phyloP scores from a whole-genome alignment of 92 coral and sea anemone species.

The Zoanthus sansibaricus region DNA sequence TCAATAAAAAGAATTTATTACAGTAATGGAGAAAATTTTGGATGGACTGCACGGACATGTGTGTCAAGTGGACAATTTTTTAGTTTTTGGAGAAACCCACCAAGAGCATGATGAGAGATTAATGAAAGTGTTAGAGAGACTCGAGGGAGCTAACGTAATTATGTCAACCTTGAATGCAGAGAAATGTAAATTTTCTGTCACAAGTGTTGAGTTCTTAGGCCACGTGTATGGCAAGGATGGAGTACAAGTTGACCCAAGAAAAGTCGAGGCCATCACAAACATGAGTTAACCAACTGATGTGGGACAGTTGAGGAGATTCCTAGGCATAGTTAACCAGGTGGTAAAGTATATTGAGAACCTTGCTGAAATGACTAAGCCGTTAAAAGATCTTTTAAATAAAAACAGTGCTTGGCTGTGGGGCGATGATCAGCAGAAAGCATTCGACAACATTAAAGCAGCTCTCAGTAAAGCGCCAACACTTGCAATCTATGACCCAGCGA shows the following conservation, averaged over 20 bases:
- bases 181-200: slow-evolving; percentile 34
- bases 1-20: no score
- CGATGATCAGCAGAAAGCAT: slow-evolving; percentile 54
- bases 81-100: slow-evolving; percentile 54
- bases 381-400: slow-evolving; percentile 61
- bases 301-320: slow-evolving; percentile 45
- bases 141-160: slow-evolving; percentile 32
- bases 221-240: slow-evolving; percentile 36
- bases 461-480: neutral
- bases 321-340: slow-evolving; percentile 25
- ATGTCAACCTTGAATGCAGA: slow-evolving; percentile 42
- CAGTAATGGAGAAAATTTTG: no score
- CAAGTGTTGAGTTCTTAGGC: slow-evolving; percentile 30
- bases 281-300: slow-evolving; percentile 66
- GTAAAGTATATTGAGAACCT: neutral
- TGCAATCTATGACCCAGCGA: neutral
- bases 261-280: slow-evolving; percentile 46
- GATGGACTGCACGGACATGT: no score
- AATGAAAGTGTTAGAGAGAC: slow-evolving; percentile 14
- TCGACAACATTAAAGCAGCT: slow-evolving; percentile 50
- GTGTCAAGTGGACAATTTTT: no score
- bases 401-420: slow-evolving; percentile 7
- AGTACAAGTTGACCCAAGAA: slow-evolving; percentile 33
- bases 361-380: neutral
- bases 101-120: slow-evolving; percentile 51